phyloP scores from a whole-genome alignment of 2,797 vertebrate species.

The Pseudomugil tenellus region DNA sequence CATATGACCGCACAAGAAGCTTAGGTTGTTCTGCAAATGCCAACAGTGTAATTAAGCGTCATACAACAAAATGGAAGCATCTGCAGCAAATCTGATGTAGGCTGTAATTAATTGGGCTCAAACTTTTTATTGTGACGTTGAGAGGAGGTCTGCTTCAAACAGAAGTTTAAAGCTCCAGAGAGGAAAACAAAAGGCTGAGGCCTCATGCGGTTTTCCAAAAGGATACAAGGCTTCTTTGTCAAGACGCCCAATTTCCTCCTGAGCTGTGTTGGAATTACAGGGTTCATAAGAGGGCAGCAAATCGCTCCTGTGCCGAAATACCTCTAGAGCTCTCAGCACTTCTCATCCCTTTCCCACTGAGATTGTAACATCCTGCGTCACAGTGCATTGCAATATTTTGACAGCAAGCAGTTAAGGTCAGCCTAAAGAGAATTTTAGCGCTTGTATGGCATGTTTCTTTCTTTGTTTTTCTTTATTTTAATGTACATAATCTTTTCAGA shows the following conservation, averaged over 20 bases:
- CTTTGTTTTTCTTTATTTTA: background rate
- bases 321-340: conserved; percentile 27
- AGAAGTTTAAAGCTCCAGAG: conserved; percentile 44
- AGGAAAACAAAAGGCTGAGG: conserved; percentile 63
- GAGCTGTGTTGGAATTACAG: conserved; percentile 42
- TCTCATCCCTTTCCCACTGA: background rate
- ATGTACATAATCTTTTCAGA: too few species aligned
- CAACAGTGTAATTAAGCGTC: conserved; percentile 38
- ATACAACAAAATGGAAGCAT: conserved; percentile 22
- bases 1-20: conserved; percentile 15
- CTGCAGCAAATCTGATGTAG: conserved; percentile 38
- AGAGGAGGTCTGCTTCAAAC: conserved; percentile 55
- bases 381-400: background rate
- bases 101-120: conserved; percentile 62
- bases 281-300: conserved; percentile 60
- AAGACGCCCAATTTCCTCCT: conserved; percentile 61
- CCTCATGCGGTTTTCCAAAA: conserved; percentile 55
- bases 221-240: conserved; percentile 75
- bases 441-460: background rate
- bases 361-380: background rate
- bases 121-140: conserved; percentile 47
- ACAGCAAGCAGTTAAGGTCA: background rate
- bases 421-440: too few species aligned
- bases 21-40: conserved; percentile 5
- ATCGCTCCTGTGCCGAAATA: conserved; percentile 30